Evolutionary conservation across 64 coral and sea anemone species (phyloP), one percentile per base, ranked within the genome.

Genomic region (Platygyra sinensis): DNA sequence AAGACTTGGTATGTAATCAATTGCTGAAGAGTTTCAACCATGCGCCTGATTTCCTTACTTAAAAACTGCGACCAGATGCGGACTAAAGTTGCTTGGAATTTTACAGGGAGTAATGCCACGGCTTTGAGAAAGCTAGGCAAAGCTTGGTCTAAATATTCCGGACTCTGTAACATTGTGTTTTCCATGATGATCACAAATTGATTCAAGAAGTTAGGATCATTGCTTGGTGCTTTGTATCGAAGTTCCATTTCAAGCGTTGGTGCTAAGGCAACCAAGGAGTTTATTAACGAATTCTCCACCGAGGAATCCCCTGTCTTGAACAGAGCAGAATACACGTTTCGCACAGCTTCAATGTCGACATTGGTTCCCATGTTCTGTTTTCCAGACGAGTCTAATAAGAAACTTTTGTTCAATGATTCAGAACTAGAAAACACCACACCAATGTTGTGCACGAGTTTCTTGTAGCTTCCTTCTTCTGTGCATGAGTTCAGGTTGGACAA

Each of bases 1-100:
- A 99, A 82, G 5, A 99, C 94, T 20, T 93, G 94, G 78, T 96
- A 95, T 46, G 97, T 99, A 10, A 99, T 86, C 6, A 99, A 82
- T 50, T 99, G 97, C 73, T 99, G 97, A 17, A 99, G 62, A 8
- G 88, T 96, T 85, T 99, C 97, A n/a, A 99, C 91, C 91, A 91
- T 99, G 30, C 88, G 88, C 32, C 91, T 82, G 22, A 99, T 90
- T 31, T 87, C 73, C 62, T 91, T 77, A 39, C 86, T 77, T 36
- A 84, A 71, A 89, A 86, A 95, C 20, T 77, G 69, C 46, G 79
- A 82, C 97, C 97, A 99, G 16, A 95, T 84, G 24, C 67, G 75
- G 7, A 99, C 94, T 54, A 99, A 80, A 78, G 80, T 91, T 52
- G 79, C 79, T 71, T 99, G 91, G n/a, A 74, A 57, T 74, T 87